These are phyloP conservation scores for Furnarius figulus DNA, from an alignment of 2,113 vertebrate species.

Conservation along the genomic window DNA sequence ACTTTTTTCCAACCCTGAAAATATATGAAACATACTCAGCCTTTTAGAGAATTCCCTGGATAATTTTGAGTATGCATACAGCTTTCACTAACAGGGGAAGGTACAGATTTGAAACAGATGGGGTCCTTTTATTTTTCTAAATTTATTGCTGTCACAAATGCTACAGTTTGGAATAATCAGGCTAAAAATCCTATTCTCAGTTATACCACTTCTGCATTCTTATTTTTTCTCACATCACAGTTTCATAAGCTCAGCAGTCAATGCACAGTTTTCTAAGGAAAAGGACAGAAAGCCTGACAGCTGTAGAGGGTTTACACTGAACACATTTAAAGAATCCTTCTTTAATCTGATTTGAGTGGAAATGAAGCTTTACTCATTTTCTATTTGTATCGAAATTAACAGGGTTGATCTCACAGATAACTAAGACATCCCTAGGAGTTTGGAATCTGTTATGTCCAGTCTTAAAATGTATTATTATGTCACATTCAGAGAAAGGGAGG, in stretches of 20 bases:
- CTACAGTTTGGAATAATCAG: neutral
- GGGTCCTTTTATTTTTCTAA: neutral
- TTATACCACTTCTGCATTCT: neutral
- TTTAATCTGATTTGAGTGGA: constrained; percentile 24
- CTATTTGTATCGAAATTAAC: neutral
- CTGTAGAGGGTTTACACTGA: neutral
- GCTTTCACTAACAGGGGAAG: neutral
- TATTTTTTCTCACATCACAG: neutral
- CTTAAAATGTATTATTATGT: neutral
- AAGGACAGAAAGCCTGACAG: neutral
- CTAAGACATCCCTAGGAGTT: neutral
- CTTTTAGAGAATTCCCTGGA: neutral
- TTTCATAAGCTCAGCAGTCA: neutral
- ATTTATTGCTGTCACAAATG: neutral
- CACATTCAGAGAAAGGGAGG: neutral
- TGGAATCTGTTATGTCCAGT: neutral
- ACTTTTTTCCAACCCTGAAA: neutral
- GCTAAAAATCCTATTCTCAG: neutral
- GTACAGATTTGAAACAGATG: neutral
- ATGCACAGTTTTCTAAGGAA: neutral
- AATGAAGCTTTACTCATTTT: neutral
- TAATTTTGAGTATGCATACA: neutral
- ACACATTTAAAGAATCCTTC: neutral
- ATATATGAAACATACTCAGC: neutral
- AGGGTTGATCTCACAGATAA: neutral